Evolutionary conservation across 2,888 invertebrate species (phyloP).

Genomic region (Himalopsyche kuldschensis): DNA sequence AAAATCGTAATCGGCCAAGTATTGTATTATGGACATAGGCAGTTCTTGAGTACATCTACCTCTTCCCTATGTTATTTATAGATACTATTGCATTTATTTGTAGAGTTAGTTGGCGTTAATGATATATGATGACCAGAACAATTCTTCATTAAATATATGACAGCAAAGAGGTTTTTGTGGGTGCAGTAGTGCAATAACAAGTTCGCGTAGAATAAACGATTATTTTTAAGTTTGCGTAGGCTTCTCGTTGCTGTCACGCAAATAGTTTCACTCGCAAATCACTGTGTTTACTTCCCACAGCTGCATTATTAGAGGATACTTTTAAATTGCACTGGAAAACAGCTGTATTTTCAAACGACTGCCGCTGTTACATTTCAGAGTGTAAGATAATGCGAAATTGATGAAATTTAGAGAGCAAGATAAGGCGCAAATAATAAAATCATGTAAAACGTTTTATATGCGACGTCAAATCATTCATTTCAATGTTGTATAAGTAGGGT

Average conservation of each 20-base stretch:
- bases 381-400: neutral
- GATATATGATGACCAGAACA: neutral
- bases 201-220: neutral
- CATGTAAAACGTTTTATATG: neutral
- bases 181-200: neutral
- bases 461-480: neutral
- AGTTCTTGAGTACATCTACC: too few relatives aligned
- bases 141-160: neutral
- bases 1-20: too few relatives aligned
- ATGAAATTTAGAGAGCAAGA: neutral
- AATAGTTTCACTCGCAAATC: neutral
- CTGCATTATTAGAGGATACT: neutral
- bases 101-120: too few relatives aligned
- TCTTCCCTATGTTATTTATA: too few relatives aligned
- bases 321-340: neutral
- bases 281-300: neutral
- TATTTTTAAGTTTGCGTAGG: neutral
- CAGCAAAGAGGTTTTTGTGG: neutral
- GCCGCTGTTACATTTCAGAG: neutral
- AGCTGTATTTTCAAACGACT: neutral
- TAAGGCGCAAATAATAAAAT: neutral
- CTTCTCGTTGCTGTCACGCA: neutral
- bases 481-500: neutral
- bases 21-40: too few relatives aligned
- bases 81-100: too few relatives aligned